These are phyloP conservation scores for Canis aureus DNA, from an alignment of 2,113 vertebrate species.

Conservation along the genomic window DNA sequence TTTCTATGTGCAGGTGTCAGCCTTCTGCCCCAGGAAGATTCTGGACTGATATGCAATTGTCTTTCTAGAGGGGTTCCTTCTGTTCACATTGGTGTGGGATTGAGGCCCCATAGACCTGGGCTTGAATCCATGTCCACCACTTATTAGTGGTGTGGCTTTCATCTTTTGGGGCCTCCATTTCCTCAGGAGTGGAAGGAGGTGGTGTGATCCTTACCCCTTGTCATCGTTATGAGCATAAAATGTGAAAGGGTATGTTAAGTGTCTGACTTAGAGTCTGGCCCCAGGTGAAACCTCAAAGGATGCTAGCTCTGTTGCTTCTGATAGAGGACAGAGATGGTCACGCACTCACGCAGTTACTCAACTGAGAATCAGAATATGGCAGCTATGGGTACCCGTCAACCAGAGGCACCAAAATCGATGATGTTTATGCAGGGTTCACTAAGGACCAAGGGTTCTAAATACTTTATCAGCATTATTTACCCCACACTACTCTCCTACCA, in stretches of 20 bases:
- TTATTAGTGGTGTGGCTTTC: neutral
- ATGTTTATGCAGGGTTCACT: neutral
- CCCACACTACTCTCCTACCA: neutral
- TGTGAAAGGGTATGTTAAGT: neutral
- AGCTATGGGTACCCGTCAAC: neutral
- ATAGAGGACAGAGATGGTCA: neutral
- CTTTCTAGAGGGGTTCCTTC: neutral
- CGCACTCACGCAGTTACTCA: neutral
- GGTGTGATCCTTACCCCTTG: neutral
- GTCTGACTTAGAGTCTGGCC: neutral
- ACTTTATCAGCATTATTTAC: neutral
- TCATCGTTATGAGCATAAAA: neutral
- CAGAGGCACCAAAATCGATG: neutral
- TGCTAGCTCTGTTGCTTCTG: neutral
- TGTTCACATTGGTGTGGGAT: neutral
- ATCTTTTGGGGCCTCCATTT: conserved; percentile 1
- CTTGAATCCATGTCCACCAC: neutral
- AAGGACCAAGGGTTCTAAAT: neutral
- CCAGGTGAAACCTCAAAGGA: neutral
- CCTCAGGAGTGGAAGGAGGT: neutral
- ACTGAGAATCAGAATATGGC: neutral
- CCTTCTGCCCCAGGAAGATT: neutral
- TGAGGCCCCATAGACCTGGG: neutral
- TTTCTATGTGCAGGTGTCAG: neutral
- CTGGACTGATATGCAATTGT: neutral